Percentiles rank a stretch among this genome's conserved stretches.
Conservation (phyloP, 2,888 invertebrate species). For the Lasioglossum morio region DNA sequence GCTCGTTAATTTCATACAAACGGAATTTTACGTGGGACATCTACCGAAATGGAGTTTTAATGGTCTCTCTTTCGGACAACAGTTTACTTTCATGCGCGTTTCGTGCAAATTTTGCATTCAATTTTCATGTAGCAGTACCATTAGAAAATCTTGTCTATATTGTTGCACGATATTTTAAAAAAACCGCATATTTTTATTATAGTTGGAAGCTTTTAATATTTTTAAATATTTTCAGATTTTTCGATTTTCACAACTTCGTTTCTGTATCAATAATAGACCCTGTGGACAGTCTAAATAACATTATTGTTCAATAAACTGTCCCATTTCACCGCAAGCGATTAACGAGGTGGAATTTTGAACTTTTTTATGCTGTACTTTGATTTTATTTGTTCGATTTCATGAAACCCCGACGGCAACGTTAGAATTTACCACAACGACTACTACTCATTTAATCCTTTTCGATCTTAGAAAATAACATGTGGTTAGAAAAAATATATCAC, state of each 20-base stretch:
- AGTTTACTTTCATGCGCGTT: neutral
- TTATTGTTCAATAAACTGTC: neutral
- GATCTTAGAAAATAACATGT: neutral
- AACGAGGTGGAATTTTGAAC: neutral
- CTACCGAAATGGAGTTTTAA: conserved; percentile 6
- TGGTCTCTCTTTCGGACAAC: neutral
- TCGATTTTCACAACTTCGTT: neutral
- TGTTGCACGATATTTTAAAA: neutral
- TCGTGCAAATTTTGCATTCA: conserved; percentile 12
- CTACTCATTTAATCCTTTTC: no score
- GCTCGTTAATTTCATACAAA: neutral
- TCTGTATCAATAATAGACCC: neutral
- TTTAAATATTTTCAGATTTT: neutral
- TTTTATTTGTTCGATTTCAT: neutral
- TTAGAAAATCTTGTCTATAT: neutral
- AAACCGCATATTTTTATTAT: neutral
- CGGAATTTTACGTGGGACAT: neutral
- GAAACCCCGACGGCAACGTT: no score
- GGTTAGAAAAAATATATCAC: neutral
- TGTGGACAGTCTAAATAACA: neutral
- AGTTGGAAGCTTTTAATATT: neutral
- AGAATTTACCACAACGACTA: no score
- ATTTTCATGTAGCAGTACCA: neutral
- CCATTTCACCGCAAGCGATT: neutral
- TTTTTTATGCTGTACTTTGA: neutral